A percentile compares a stretch with the other conserved stretches of the same genome.
phyloP scores from a whole-genome alignment of 2,113 vertebrate genomes.

The Oreochromis spilurus region DNA sequence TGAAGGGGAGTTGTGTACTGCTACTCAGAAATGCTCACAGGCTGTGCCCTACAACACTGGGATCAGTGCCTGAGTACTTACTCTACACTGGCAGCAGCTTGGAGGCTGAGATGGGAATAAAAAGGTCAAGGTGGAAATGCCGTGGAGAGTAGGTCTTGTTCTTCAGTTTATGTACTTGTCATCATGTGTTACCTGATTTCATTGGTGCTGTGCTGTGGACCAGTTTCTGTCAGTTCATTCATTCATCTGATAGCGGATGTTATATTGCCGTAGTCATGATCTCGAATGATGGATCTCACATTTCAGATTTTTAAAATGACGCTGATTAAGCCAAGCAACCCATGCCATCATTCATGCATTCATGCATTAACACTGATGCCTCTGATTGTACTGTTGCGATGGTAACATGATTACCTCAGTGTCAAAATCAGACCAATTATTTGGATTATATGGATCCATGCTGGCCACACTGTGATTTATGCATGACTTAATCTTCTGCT shows the following conservation, averaged over 20 bases:
- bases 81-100: not conserved
- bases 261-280: not conserved
- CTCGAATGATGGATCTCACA: not conserved
- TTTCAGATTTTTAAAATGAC: not conserved
- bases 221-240: not conserved
- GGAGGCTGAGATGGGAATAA: not conserved
- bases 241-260: not conserved
- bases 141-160: not conserved
- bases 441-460: not conserved
- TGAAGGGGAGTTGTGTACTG: not conserved
- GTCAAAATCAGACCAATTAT: not conserved
- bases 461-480: not conserved
- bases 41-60: not conserved
- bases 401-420: not conserved
- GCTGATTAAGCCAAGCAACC: not conserved
- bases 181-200: not conserved
- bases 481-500: not conserved
- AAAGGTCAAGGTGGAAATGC: slow-evolving; percentile 25
- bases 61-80: not conserved
- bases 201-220: not conserved
- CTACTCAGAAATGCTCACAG: not conserved
- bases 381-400: not conserved
- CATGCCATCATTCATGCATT: not conserved
- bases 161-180: not conserved
- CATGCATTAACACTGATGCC: not conserved